Conservation (phyloP, 2,888 invertebrate genomes). For the Beris chalybata region DNA sequence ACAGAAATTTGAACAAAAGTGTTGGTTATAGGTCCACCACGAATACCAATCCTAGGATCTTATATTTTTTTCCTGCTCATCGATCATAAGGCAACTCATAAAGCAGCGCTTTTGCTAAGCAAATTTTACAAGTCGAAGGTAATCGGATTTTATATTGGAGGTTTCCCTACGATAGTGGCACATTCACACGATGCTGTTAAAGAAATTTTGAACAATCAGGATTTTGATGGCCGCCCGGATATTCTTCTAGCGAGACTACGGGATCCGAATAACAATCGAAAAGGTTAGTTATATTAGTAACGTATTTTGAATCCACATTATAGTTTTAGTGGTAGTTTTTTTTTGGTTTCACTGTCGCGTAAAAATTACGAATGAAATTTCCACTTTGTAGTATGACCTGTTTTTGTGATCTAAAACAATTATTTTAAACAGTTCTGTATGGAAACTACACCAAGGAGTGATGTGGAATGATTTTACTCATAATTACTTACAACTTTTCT, state of each 20-base stretch:
- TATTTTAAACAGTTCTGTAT: too few species aligned
- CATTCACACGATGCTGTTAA: conserved; percentile 61
- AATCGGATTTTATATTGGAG: conserved; percentile 63
- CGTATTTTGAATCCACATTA: too few species aligned
- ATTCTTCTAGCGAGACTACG: conserved; percentile 58
- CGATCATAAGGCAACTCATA: conserved; percentile 59
- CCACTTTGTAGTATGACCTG: too few species aligned
- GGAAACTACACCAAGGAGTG: too few species aligned
- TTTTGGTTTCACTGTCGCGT: too few species aligned
- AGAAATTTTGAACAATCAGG: conserved; percentile 63
- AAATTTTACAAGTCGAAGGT: conserved; percentile 64
- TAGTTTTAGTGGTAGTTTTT: too few species aligned
- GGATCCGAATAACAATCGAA: conserved; percentile 51
- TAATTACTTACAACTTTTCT: too few species aligned
- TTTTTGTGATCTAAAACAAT: too few species aligned
- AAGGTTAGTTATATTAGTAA: conserved; percentile 44
- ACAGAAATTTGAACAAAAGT: background rate
- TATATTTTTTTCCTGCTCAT: conserved; percentile 59
- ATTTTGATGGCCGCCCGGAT: conserved; percentile 65
- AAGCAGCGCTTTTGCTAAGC: conserved; percentile 58
- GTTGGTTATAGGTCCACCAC: conserved; percentile 60
- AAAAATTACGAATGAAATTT: too few species aligned
- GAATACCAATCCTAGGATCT: conserved; percentile 65
- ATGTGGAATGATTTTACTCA: too few species aligned
- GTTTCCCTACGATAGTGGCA: conserved; percentile 57